These are phyloP conservation scores for Odontocerum albicorne DNA, from an alignment of 2,888 invertebrate genomes.

Conservation along the genomic window DNA sequence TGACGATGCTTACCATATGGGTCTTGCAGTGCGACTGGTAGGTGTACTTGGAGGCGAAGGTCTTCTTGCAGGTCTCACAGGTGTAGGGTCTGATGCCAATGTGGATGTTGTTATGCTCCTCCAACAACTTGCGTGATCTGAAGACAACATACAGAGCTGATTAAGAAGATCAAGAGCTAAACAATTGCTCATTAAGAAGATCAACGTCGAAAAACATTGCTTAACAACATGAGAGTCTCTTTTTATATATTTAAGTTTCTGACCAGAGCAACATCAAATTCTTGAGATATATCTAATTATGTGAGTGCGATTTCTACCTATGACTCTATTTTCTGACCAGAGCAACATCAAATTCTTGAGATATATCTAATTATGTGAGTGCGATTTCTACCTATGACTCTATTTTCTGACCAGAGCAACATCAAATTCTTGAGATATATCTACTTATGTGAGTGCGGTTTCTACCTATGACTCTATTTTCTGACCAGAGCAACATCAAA, in stretches of 20 bases:
- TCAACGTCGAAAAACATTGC: neutral
- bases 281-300: no score
- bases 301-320: no score
- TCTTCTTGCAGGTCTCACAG: conserved; percentile 68
- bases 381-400: no score
- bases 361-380: no score
- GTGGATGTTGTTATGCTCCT: conserved; percentile 74
- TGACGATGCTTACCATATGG: conserved; percentile 53
- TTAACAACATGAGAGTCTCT: no score
- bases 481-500: no score
- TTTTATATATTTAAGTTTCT: no score
- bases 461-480: no score
- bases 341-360: neutral
- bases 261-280: neutral
- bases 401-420: no score
- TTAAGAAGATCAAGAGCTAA: neutral
- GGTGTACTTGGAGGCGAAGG: conserved; percentile 79
- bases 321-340: neutral
- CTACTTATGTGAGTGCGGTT: no score
- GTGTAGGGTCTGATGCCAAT: conserved; percentile 67
- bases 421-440: no score
- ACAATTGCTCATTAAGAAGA: neutral
- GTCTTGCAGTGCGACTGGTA: conserved; percentile 76
- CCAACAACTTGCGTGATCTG: conserved; percentile 67
- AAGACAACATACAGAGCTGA: conserved; percentile 14